Evolutionary conservation across 1,140 invertebrate genomes (phyloP), one percentile per base, ranked within the genome.

Genomic region (Lepidurus packardi): DNA sequence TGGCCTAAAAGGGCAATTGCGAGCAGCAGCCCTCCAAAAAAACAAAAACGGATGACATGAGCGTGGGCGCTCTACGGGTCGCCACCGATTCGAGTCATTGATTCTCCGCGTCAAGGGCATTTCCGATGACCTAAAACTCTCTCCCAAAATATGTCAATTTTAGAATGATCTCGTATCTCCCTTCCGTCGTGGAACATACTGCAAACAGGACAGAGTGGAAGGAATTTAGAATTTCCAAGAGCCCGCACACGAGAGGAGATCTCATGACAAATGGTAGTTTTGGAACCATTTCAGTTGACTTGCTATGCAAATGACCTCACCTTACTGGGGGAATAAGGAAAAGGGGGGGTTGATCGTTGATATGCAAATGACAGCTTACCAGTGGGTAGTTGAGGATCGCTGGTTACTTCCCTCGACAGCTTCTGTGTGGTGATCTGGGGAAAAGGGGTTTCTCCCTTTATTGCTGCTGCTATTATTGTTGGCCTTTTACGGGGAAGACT

Each of bases 11-110:
- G 9, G 21, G 53, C 53, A 65, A 65, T 65, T 13, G 16, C 21
- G 13, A 65, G n/a, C 53, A 65, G 9, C 53, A 34, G 2, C 34
- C 3, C 34, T 21, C 53, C 53, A 65, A 65, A 47, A 47, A 47
- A 65, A 65, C 13, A 7, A 7, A 47, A 65, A 65, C 13, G 53
- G 53, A 16, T 65, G 53, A 65, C 13, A 65, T 16, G 13, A 65
- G 53, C 53, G 53, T 65, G 53, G 53, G 53, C 53, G 53, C 53
- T 34, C 25, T 65, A 65, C 5, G n/a, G 53, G 21, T 65, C 53
- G 53, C 53, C 53, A 65, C 53, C 53, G 53, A 65, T 65, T 65
- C 53, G 53, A 65, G 53, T 65, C 53, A 65, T 65, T 65, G 53
- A 65, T 65, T 65, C 53, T 34, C 34, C 34, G 2, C n/a, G 21